Evolutionary conservation across 2,888 invertebrate species (phyloP).

Genomic region (Aproaerema taeniolella): DNA sequence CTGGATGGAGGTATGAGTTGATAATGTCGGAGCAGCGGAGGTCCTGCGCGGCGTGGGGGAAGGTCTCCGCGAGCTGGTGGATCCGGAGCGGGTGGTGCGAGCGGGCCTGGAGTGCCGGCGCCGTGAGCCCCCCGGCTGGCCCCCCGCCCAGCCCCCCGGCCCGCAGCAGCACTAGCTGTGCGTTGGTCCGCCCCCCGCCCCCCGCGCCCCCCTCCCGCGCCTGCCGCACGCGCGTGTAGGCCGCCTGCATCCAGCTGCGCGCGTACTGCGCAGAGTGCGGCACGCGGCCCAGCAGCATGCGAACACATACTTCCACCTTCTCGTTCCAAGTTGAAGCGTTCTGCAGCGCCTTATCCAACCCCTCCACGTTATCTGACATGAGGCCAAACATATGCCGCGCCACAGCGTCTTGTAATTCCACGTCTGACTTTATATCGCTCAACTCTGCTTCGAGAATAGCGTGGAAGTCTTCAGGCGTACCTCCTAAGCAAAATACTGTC

Average conservation of each 20-base stretch:
- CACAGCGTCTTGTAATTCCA: slow-evolving; percentile 37
- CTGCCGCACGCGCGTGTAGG: slow-evolving; percentile 29
- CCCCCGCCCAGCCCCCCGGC: not conserved
- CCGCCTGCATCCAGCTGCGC: slow-evolving; percentile 33
- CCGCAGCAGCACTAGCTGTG: not conserved
- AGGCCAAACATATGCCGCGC: slow-evolving; percentile 39
- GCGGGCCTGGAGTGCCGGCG: slow-evolving; percentile 22
- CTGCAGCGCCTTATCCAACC: slow-evolving; percentile 20
- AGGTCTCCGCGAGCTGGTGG: slow-evolving; percentile 31
- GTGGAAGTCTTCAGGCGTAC: slow-evolving; percentile 35
- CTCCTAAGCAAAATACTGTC: slow-evolving; percentile 47
- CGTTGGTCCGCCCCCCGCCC: too few relatives aligned
- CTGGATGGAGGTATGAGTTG: slow-evolving; percentile 34
- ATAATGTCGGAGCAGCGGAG: slow-evolving; percentile 36
- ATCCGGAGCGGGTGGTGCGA: slow-evolving; percentile 28
- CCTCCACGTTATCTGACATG: slow-evolving; percentile 24
- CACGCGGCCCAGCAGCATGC: slow-evolving; percentile 35
- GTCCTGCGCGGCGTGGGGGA: slow-evolving; percentile 30
- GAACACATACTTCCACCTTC: slow-evolving; percentile 33
- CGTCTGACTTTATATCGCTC: slow-evolving; percentile 26
- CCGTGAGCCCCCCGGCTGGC: not conserved
- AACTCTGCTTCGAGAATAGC: slow-evolving; percentile 30
- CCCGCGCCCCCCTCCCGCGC: slow-evolving; percentile 29
- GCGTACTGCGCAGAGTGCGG: slow-evolving; percentile 46
- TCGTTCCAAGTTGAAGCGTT: slow-evolving; percentile 26